phyloP scores from a whole-genome alignment of 2,888 invertebrate species.

The Sarcophaga variegata region DNA sequence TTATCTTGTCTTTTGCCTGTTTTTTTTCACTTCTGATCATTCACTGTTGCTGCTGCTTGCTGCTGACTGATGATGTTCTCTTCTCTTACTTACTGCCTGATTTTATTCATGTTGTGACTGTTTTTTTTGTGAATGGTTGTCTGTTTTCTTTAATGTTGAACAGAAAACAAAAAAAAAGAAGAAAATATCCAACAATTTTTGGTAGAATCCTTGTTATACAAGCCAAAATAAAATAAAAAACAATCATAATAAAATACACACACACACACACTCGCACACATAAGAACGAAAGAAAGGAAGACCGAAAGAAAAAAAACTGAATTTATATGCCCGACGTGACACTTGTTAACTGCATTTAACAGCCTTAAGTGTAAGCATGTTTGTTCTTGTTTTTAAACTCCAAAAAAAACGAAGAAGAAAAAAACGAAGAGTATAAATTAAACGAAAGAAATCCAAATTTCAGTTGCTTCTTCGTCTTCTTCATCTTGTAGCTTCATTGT shows the following conservation, averaged over 20 bases:
- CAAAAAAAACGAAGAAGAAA: too few relatives aligned
- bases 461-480: background rate
- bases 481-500: background rate
- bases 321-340: constrained; percentile 79
- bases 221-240: constrained; percentile 2
- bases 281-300: too few relatives aligned
- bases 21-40: constrained; percentile 70
- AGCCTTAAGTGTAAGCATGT: constrained; percentile 67
- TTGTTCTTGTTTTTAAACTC: constrained; percentile 53
- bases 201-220: constrained; percentile 69
- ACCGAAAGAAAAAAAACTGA: constrained; percentile 49
- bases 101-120: constrained; percentile 76
- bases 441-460: constrained; percentile 13
- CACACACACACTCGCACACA: background rate
- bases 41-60: constrained; percentile 74
- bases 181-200: constrained; percentile 29
- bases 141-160: constrained; percentile 53
- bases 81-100: background rate
- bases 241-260: constrained; percentile 19
- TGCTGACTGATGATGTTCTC: too few relatives aligned
- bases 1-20: constrained; percentile 68
- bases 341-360: constrained; percentile 76
- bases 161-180: background rate
- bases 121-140: constrained; percentile 69
- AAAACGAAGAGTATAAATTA: background rate